phyloP scores from a whole-genome alignment of 2,888 invertebrate genomes.

The Tineola bisselliella region DNA sequence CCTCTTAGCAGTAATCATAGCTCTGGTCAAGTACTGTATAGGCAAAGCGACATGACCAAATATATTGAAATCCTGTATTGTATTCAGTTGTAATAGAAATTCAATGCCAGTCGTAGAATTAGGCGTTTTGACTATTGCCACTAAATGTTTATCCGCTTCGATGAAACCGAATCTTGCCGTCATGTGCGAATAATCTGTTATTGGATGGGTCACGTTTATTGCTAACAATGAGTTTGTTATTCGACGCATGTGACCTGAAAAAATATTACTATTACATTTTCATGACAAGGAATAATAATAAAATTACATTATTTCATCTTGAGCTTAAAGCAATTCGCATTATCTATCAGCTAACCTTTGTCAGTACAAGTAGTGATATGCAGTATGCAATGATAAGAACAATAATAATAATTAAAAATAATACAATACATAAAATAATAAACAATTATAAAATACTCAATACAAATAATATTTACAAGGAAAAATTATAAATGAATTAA shows the following conservation, averaged over 20 bases:
- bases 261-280: background rate
- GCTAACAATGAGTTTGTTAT: conserved; percentile 79
- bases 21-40: conserved; percentile 73
- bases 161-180: conserved; percentile 77
- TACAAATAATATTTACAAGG: too few relatives aligned
- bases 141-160: conserved; percentile 74
- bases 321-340: too few relatives aligned
- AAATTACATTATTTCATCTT: too few relatives aligned
- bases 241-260: conserved; percentile 72
- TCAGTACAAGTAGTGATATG: too few relatives aligned
- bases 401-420: too few relatives aligned
- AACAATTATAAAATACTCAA: too few relatives aligned
- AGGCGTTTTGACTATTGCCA: conserved; percentile 77
- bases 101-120: conserved; percentile 76
- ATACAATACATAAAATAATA: too few relatives aligned
- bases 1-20: conserved; percentile 75
- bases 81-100: conserved; percentile 69
- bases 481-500: too few relatives aligned
- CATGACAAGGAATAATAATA: too few relatives aligned
- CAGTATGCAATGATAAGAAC: too few relatives aligned
- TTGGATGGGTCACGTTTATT: conserved; percentile 79
- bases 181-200: conserved; percentile 72
- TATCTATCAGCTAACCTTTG: too few relatives aligned
- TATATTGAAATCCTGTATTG: conserved; percentile 75
- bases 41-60: conserved; percentile 79